Percentiles rank a stretch among this genome's conserved stretches.
phyloP scores from a whole-genome alignment of 2,113 vertebrate genomes.

The Crotalus helleri region DNA sequence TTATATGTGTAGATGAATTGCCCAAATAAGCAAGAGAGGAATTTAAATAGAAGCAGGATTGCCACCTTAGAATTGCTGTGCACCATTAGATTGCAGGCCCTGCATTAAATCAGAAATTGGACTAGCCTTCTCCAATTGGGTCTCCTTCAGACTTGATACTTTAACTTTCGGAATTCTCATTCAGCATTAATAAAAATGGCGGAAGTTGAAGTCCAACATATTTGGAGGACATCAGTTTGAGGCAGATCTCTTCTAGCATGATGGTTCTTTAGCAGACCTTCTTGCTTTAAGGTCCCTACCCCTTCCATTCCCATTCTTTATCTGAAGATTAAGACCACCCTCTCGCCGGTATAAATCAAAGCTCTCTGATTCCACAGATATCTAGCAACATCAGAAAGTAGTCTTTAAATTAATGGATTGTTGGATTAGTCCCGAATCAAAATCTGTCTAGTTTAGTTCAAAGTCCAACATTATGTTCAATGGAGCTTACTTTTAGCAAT shows the following conservation, averaged over 20 bases:
- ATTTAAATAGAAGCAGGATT: background rate
- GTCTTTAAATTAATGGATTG: background rate
- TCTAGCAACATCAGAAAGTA: background rate
- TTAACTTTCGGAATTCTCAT: background rate
- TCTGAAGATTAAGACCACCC: background rate
- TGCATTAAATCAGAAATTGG: background rate
- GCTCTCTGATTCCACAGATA: background rate
- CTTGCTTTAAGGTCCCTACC: background rate
- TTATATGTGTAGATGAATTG: background rate
- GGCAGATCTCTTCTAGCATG: background rate
- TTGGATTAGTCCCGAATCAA: background rate
- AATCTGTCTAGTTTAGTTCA: background rate
- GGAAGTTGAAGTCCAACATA: background rate
- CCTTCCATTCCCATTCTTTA: background rate
- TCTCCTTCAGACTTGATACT: background rate
- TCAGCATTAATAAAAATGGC: background rate
- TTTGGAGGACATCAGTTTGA: background rate
- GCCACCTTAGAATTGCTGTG: background rate
- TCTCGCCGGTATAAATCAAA: background rate
- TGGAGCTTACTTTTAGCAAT: background rate
- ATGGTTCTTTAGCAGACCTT: background rate
- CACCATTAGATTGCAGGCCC: background rate
- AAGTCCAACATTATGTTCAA: background rate
- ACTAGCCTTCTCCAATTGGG: background rate
- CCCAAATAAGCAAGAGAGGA: background rate